These are phyloP conservation scores for Acronicta aceris DNA, from an alignment of 2,888 invertebrate species.

Conservation along the genomic window DNA sequence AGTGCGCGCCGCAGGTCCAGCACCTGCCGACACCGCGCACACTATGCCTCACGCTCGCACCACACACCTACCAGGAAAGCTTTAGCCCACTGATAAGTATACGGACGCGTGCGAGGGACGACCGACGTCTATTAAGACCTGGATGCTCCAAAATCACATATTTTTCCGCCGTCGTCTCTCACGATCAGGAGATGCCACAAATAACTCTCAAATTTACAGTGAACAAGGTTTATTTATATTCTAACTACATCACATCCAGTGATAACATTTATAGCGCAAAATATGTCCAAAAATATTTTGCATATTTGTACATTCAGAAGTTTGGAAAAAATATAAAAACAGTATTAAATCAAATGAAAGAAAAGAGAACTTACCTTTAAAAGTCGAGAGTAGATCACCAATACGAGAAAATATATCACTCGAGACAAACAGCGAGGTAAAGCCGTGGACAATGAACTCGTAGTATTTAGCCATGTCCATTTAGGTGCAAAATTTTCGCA, in stretches of 20 bases:
- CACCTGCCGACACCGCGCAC: slow-evolving; percentile 89
- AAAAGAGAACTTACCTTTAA: slow-evolving; percentile 79
- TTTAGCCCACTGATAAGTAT: slow-evolving; percentile 49
- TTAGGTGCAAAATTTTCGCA: slow-evolving; percentile 68
- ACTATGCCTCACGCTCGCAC: slow-evolving; percentile 36
- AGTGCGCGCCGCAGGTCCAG: slow-evolving; percentile 94
- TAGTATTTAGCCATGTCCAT: slow-evolving; percentile 76
- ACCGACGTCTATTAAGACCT: neutral
- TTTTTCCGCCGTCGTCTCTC: slow-evolving; percentile 34
- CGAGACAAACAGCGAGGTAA: slow-evolving; percentile 73
- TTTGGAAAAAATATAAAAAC: slow-evolving; percentile 45
- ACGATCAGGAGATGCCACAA: slow-evolving; percentile 26
- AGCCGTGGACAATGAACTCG: slow-evolving; percentile 77
- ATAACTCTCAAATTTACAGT: slow-evolving; percentile 29
- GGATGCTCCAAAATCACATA: neutral
- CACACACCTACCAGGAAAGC: slow-evolving; percentile 30
- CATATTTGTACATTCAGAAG: slow-evolving; percentile 40
- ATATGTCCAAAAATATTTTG: slow-evolving; percentile 20
- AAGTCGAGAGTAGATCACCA: slow-evolving; percentile 62
- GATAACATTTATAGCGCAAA: slow-evolving; percentile 14
- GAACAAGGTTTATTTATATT: slow-evolving; percentile 23
- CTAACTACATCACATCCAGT: slow-evolving; percentile 34
- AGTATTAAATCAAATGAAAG: slow-evolving; percentile 54
- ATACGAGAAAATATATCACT: slow-evolving; percentile 73
- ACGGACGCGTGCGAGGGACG: slow-evolving; percentile 25